Evolutionary conservation across 2,888 invertebrate genomes (phyloP).

Genomic region (Machimus atricapillus): DNA sequence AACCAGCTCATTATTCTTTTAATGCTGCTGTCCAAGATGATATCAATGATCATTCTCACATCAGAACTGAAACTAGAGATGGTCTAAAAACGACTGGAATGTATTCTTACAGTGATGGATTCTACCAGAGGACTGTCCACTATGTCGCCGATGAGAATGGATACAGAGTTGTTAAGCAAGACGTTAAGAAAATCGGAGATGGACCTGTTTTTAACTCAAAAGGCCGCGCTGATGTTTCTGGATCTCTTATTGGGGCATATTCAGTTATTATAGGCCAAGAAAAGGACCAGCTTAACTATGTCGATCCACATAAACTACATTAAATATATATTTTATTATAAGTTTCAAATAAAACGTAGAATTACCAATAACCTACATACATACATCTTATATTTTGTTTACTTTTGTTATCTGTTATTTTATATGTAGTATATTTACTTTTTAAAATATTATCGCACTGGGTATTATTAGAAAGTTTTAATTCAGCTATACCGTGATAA

Average conservation of each 20-base stretch:
- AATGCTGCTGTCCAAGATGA: conserved; percentile 61
- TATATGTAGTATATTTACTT: too few species aligned
- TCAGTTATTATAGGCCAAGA: conserved; percentile 61
- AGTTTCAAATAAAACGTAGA: background rate
- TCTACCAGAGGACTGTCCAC: conserved; percentile 64
- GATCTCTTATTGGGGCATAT: conserved; percentile 62
- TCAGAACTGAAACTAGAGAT: conserved; percentile 60
- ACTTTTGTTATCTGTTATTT: background rate
- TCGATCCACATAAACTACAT: background rate
- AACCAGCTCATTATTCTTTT: conserved; percentile 64
- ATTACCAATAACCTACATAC: background rate
- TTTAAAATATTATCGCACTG: background rate
- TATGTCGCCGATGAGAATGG: conserved; percentile 71
- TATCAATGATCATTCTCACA: conserved; percentile 62
- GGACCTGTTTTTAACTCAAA: conserved; percentile 63
- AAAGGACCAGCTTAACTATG: conserved; percentile 48
- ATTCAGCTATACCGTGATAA: background rate
- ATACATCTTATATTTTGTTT: background rate
- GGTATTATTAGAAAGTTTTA: background rate
- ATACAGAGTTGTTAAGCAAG: conserved; percentile 67
- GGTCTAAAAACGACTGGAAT: conserved; percentile 62
- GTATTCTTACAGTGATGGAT: conserved; percentile 70
- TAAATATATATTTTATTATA: background rate
- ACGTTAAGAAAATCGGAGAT: conserved; percentile 63
- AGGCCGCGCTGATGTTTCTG: conserved; percentile 63